These are phyloP conservation scores for Stictocephala bisonia DNA, from an alignment of 2,888 invertebrate genomes.

Conservation along the genomic window DNA sequence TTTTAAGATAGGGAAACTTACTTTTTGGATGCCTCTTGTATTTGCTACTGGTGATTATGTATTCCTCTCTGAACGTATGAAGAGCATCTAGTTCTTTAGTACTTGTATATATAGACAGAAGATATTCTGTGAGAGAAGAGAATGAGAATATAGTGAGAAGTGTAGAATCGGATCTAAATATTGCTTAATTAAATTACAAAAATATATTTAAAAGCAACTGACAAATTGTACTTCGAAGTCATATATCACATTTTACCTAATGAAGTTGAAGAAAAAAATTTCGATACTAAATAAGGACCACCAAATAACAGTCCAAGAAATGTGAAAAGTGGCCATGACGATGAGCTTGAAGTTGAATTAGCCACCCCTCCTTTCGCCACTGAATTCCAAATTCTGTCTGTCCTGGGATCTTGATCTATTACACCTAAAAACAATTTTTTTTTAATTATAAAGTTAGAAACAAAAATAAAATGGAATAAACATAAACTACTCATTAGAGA, in stretches of 20 bases:
- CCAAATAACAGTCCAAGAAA: constrained; percentile 91
- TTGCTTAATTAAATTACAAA: constrained; percentile 66
- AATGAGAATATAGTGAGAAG: neutral
- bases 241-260: constrained; percentile 13
- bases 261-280: constrained; percentile 65
- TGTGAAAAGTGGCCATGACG: constrained; percentile 89
- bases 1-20: no score
- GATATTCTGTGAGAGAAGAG: neutral
- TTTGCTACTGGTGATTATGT: no score
- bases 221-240: no score
- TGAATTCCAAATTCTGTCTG: constrained; percentile 63
- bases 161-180: constrained; percentile 67
- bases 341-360: constrained; percentile 55
- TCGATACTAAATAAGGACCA: constrained; percentile 92
- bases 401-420: constrained; percentile 61
- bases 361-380: constrained; percentile 63
- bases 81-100: no score
- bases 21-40: no score
- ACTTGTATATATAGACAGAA: neutral
- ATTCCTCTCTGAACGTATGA: no score
- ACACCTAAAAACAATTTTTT: constrained; percentile 60
- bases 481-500: no score
- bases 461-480: neutral
- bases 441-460: neutral
- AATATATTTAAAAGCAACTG: no score